Percentiles rank a stretch among this genome's conserved stretches.
phyloP scores from a whole-genome alignment of 2,797 vertebrate genomes.

The Coluber constrictor region DNA sequence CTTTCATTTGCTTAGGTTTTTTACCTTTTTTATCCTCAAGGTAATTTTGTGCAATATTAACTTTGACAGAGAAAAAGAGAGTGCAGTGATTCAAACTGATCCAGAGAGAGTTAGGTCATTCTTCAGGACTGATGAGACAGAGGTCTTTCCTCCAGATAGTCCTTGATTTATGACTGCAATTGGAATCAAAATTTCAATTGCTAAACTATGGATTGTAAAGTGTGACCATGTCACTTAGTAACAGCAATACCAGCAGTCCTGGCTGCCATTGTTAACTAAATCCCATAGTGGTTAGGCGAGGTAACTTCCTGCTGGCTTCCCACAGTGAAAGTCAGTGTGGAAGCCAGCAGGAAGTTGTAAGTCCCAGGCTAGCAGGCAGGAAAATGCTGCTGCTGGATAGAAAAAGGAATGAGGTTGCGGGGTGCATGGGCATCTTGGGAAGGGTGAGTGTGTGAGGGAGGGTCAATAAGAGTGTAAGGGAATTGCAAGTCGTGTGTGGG shows the following conservation, averaged over 20 bases:
- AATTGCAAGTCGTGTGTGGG: not conserved
- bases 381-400: not conserved
- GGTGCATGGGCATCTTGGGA: not conserved
- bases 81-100: not conserved
- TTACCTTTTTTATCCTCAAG: not conserved
- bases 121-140: not conserved
- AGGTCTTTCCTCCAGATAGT: not conserved
- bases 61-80: not conserved
- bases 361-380: not conserved
- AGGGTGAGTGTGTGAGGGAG: too few relatives aligned
- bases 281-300: not conserved
- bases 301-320: not conserved
- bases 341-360: not conserved
- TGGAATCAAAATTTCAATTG: not conserved
- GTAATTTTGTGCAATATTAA: not conserved
- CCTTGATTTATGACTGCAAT: not conserved
- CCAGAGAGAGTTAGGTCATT: not conserved
- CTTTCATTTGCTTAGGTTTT: not conserved
- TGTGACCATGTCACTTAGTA: not conserved
- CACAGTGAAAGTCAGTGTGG: not conserved
- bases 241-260: not conserved
- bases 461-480: not conserved
- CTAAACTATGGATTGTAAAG: not conserved
- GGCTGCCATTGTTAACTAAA: not conserved
- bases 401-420: not conserved